Base-by-base conservation (phyloP, 2,888 invertebrate genomes). In the Caenorhabditis sp. region DNA sequence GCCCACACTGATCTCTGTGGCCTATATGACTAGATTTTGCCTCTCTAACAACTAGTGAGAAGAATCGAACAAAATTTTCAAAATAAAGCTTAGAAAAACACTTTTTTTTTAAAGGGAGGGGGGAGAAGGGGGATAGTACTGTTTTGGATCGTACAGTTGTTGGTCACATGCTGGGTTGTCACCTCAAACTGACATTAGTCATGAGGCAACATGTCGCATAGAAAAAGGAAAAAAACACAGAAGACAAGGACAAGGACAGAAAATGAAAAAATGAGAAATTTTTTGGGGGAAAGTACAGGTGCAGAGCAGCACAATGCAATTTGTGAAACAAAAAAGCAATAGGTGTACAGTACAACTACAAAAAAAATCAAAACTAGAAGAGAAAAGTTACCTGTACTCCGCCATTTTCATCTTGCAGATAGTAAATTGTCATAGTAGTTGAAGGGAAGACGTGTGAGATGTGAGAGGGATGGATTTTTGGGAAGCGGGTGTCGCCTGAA, bases 321-420 rank as follows among this genome's bases (percentile, higher is more conserved):
- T n/a, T n/a, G n/a, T 26, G 40, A 61, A 32, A 51, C 15, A 28
- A 32, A 62, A 20, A 13, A 22, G 47, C 47, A 50, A 58, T 50
- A 62, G 20, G 2, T 5, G 9, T 11, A 40, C 40, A 69, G 61
- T n/a, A 47, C 18, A 28, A 37, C 24, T 4, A 24, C 11, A 47
- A 35, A 37, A 24, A 18, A 37, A n/a, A 8, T 20, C 13, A 13
- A 32, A 32, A 4, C 32, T 6, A 32, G 28, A 13, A 53, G 61
- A 9, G n/a, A 26, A 50, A 50, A 26, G 13, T 76, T 76, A 76
- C 76, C 76, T 76, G 76, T 8, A 76, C 61, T 11, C 51, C 60
- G 40, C 76, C 76, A 37, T 76, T 76, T 44, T 76, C 76, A 67
- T 76, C 76, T 67, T 67, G 76, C 51, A 76, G 76, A 24, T 67